These are phyloP conservation scores for Tinea trinotella DNA, from an alignment of 2,888 invertebrate genomes.

Conservation along the genomic window DNA sequence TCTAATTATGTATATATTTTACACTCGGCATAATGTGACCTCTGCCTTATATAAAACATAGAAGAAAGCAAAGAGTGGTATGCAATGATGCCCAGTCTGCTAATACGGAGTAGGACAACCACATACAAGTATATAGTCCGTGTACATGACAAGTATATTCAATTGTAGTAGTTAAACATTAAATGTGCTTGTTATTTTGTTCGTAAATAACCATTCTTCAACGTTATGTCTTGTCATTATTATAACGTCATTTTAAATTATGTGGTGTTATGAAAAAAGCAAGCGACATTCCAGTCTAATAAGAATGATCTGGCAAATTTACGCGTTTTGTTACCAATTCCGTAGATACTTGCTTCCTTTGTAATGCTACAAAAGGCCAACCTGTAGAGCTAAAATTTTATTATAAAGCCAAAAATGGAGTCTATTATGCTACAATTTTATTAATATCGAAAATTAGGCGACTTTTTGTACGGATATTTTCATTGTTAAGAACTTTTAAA, in stretches of 20 bases:
- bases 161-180: no score
- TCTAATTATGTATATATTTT: no score
- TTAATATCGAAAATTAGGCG: conserved; percentile 16
- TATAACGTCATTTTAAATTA: not conserved
- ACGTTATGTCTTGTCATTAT: no score
- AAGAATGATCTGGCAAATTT: conserved; percentile 13
- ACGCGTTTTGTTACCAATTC: conserved; percentile 17
- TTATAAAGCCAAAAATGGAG: conserved; percentile 16
- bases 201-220: no score
- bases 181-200: no score
- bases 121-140: no score
- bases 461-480: conserved; percentile 14
- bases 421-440: conserved; percentile 13
- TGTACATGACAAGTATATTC: no score
- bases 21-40: no score
- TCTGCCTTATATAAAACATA: no score
- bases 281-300: conserved; percentile 10
- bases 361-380: conserved; percentile 15
- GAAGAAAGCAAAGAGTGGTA: no score
- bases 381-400: conserved; percentile 16
- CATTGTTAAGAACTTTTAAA: conserved; percentile 12
- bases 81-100: no score
- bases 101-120: no score
- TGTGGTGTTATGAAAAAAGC: not conserved
- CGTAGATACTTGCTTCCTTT: conserved; percentile 17